phyloP scores from a whole-genome alignment of 2,797 vertebrate species.

The Erpetoichthys calabaricus region DNA sequence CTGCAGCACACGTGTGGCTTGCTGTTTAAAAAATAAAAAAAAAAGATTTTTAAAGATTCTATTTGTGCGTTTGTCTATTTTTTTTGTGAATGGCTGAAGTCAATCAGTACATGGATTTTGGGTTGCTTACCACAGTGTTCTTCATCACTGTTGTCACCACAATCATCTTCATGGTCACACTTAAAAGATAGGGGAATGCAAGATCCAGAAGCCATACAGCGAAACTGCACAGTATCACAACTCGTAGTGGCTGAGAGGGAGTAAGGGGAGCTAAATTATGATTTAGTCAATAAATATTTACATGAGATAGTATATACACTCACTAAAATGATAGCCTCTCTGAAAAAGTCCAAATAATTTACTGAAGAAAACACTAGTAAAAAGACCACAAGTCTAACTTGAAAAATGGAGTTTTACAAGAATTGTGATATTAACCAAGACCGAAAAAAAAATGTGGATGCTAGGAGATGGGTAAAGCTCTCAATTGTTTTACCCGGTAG shows the following conservation, averaged over 20 bases:
- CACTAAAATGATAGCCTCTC: no score
- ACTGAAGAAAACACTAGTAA: no score
- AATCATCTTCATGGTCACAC: conserved; percentile 92
- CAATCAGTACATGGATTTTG: background rate
- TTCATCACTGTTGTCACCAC: conserved; percentile 93
- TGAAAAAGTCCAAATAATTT: no score
- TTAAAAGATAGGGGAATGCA: conserved; percentile 91
- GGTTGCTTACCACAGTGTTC: conserved; percentile 70
- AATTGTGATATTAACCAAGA: no score
- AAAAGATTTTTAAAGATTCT: background rate
- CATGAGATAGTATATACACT: no score
- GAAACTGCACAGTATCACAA: conserved; percentile 81
- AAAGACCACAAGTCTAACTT: no score
- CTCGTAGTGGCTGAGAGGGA: conserved; percentile 61
- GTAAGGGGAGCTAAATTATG: no score
- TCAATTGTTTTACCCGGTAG: no score
- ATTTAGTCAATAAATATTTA: no score
- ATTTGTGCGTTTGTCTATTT: background rate
- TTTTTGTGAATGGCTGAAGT: background rate
- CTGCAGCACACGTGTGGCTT: conserved; percentile 69
- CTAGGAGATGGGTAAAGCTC: no score
- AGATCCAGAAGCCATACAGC: conserved; percentile 76
- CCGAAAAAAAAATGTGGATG: no score
- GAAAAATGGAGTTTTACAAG: no score
- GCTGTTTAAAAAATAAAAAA: conserved; percentile 40